Conservation (phyloP, 2,888 invertebrate genomes). For the Nomada flava region DNA sequence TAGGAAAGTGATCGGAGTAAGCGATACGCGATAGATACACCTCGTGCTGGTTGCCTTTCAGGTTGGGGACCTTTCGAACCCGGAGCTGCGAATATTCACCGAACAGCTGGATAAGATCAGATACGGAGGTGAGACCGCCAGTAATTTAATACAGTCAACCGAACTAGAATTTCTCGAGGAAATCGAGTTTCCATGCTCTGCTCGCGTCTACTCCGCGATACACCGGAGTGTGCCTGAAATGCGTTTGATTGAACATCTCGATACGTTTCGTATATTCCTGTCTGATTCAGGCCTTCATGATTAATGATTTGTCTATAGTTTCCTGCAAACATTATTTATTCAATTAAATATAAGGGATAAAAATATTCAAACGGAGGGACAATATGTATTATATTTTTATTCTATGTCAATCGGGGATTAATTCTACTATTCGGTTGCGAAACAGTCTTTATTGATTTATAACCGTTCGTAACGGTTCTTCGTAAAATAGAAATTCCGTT, state of each 20-base stretch:
- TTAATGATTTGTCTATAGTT: too few relatives aligned
- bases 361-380: too few relatives aligned
- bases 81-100: constrained; percentile 95
- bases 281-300: background rate
- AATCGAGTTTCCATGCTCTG: constrained; percentile 22
- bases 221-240: background rate
- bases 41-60: constrained; percentile 85
- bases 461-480: background rate
- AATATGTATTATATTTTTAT: background rate
- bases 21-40: constrained; percentile 69
- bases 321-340: too few relatives aligned
- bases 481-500: background rate
- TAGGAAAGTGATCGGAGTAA: constrained; percentile 64
- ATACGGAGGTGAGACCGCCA: constrained; percentile 91
- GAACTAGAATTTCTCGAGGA: constrained; percentile 38
- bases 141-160: constrained; percentile 43
- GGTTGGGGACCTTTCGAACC: constrained; percentile 96
- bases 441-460: background rate
- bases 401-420: background rate
- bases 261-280: background rate
- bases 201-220: background rate
- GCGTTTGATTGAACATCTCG: constrained; percentile 4
- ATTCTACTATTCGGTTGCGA: background rate
- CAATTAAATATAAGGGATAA: too few relatives aligned
- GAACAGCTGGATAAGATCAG: constrained; percentile 96